Conservation (phyloP, 2,888 invertebrate genomes). For the Apotomis turbidana region DNA sequence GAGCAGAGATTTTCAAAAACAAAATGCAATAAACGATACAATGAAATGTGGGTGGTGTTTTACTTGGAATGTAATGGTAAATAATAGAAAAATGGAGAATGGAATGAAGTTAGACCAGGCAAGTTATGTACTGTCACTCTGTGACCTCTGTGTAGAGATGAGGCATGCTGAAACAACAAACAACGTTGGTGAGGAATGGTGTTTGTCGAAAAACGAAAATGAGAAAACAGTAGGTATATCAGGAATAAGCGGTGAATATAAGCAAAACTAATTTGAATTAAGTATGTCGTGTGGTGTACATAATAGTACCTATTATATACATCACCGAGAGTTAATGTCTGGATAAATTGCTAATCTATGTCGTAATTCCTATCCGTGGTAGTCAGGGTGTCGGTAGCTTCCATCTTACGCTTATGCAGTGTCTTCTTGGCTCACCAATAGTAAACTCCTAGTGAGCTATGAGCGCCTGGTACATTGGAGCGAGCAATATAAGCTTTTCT, state of each 20-base stretch:
- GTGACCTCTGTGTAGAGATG: conserved; percentile 1
- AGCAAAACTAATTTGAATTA: too few species aligned
- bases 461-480: neutral
- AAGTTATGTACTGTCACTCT: neutral
- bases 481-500: too few species aligned
- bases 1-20: conserved; percentile 2
- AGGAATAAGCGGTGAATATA: neutral
- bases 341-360: too few species aligned
- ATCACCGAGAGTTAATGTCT: too few species aligned
- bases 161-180: conserved; percentile 31
- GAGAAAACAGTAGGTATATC: neutral
- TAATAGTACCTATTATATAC: too few species aligned
- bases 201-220: neutral
- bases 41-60: neutral
- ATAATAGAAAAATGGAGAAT: conserved; percentile 3
- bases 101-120: conserved; percentile 4
- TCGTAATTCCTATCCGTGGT: too few species aligned
- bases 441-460: neutral
- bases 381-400: too few species aligned
- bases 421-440: neutral
- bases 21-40: conserved; percentile 1
- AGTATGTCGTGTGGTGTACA: too few species aligned
- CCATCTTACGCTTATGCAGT: too few species aligned
- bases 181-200: conserved; percentile 8
- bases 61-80: conserved; percentile 4